Conservation (phyloP, 2,888 invertebrate species). For the Myathropa florea region DNA sequence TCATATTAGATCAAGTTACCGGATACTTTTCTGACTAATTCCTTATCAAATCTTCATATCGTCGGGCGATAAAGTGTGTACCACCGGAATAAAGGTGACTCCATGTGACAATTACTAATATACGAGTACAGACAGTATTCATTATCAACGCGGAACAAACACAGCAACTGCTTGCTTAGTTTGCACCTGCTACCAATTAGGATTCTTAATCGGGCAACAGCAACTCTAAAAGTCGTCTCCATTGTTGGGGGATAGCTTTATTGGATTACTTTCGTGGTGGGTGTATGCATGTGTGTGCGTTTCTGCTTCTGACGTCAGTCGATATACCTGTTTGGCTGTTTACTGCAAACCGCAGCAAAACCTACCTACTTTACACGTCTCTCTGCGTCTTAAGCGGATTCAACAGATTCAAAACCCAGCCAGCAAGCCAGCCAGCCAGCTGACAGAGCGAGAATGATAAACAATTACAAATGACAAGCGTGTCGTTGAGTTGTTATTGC, state of each 20-base stretch:
- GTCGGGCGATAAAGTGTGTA: background rate
- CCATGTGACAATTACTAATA: background rate
- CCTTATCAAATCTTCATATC: background rate
- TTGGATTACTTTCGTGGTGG: constrained; percentile 11
- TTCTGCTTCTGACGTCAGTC: constrained; percentile 47
- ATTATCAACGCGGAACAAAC: constrained; percentile 8
- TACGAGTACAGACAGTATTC: background rate
- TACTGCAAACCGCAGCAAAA: constrained; percentile 9
- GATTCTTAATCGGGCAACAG: constrained; percentile 36
- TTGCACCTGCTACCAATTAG: constrained; percentile 38
- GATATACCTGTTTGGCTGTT: constrained; percentile 38
- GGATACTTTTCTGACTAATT: background rate
- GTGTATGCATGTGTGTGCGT: background rate
- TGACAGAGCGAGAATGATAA: background rate
- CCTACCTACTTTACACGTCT: background rate
- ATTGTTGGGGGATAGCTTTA: constrained; percentile 20
- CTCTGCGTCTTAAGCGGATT: background rate
- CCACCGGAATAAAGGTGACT: background rate
- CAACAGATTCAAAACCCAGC: background rate
- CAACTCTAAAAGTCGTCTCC: constrained; percentile 7
- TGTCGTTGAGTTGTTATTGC: background rate
- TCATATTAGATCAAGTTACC: background rate
- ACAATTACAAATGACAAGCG: background rate
- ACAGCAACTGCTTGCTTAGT: background rate
- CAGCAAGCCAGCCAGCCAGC: too few relatives aligned